phyloP scores from a whole-genome alignment of 1,140 invertebrate genomes.

The Drosophila pandora region DNA sequence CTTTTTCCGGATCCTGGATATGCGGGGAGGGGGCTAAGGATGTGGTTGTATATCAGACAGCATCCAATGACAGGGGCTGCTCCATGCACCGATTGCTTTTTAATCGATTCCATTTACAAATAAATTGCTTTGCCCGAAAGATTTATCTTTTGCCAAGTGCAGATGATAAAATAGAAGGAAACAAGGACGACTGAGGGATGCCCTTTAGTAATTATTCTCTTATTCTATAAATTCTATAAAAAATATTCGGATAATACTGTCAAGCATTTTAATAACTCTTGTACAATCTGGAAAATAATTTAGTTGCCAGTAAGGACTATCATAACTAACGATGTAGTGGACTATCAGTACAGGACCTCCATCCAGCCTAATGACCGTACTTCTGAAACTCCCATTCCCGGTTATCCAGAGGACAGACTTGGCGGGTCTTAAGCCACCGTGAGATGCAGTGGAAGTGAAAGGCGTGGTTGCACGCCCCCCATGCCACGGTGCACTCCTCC shows the following conservation, averaged over 20 bases:
- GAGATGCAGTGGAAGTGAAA: background rate
- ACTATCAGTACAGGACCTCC: no score
- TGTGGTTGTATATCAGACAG: slow-evolving; percentile 32
- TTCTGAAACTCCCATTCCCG: background rate
- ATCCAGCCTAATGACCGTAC: background rate
- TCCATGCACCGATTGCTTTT: slow-evolving; percentile 81
- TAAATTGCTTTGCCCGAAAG: slow-evolving; percentile 78
- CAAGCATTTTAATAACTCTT: no score
- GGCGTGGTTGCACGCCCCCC: background rate
- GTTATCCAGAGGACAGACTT: background rate
- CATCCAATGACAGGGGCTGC: slow-evolving; percentile 42
- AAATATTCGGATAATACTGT: no score
- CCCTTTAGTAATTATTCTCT: no score
- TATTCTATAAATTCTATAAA: no score
- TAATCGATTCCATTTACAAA: slow-evolving; percentile 84
- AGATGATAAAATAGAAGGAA: background rate
- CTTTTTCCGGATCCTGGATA: background rate
- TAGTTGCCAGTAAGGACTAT: no score
- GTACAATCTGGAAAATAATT: no score
- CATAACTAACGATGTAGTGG: background rate
- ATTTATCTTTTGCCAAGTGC: slow-evolving; percentile 66
- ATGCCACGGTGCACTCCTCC: background rate
- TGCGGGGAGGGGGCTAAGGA: background rate
- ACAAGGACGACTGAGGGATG: no score
- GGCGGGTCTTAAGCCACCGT: background rate